Evolutionary conservation across 2,888 invertebrate genomes (phyloP).

Genomic region (Carabus problematicus): DNA sequence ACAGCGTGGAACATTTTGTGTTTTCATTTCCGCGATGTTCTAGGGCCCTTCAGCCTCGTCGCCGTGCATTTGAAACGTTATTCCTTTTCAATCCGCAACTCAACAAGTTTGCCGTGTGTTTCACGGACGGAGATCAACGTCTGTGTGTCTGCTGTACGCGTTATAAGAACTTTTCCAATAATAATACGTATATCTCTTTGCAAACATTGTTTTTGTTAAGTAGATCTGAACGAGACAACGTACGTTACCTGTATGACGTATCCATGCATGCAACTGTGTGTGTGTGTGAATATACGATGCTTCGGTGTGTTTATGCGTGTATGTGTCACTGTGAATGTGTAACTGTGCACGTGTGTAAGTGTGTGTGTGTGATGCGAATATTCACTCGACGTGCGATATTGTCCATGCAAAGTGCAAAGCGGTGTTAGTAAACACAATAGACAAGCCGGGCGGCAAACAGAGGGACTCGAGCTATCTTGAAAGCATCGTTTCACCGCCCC

Average conservation of each 20-base stretch:
- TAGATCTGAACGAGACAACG: constrained; percentile 3
- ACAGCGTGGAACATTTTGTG: no score
- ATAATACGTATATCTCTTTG: constrained; percentile 4
- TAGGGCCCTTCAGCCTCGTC: no score
- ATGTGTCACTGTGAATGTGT: neutral
- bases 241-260: neutral
- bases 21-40: no score
- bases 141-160: no score
- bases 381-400: constrained; percentile 49
- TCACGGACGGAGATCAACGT: no score
- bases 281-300: no score
- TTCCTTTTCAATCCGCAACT: no score
- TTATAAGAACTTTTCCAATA: constrained; percentile 14
- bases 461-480: constrained; percentile 21
- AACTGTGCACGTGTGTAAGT: neutral
- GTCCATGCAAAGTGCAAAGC: constrained; percentile 56
- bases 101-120: no score
- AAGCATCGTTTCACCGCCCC: constrained; percentile 16
- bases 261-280: no score
- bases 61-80: no score
- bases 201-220: constrained; percentile 17
- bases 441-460: constrained; percentile 24
- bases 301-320: neutral
- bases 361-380: neutral
- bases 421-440: constrained; percentile 55